Conservation (phyloP, 2,888 invertebrate species). For the Heliconius erato region DNA sequence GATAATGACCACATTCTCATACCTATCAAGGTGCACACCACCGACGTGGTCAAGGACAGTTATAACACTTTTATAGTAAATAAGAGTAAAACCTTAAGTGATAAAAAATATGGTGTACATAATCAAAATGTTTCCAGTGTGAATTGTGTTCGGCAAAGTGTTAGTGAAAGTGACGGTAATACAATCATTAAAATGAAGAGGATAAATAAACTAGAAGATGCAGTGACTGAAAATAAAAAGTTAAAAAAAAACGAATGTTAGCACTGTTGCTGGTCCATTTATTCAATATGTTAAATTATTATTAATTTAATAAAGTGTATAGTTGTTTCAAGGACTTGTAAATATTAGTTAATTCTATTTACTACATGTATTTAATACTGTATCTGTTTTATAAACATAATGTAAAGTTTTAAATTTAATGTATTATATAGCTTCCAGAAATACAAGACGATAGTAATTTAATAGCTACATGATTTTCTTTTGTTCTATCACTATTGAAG, state of each 20-base stretch:
- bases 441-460: conserved; percentile 66
- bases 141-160: conserved; percentile 78
- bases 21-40: conserved; percentile 77
- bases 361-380: conserved; percentile 82
- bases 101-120: conserved; percentile 83
- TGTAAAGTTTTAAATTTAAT: conserved; percentile 78
- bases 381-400: conserved; percentile 81
- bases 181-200: conserved; percentile 78
- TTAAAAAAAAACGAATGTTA: conserved; percentile 83
- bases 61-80: conserved; percentile 82
- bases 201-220: conserved; percentile 78
- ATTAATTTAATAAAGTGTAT: conserved; percentile 78
- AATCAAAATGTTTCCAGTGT: conserved; percentile 81
- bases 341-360: conserved; percentile 80
- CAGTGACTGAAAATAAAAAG: conserved; percentile 79
- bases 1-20: conserved; percentile 81
- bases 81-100: conserved; percentile 81
- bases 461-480: conserved; percentile 55
- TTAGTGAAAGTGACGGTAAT: conserved; percentile 78
- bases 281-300: conserved; percentile 81
- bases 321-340: conserved; percentile 79
- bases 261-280: conserved; percentile 69
- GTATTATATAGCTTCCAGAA: conserved; percentile 81
- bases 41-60: conserved; percentile 83
- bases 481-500: conserved; percentile 50